Conservation (phyloP, 2,113 vertebrate genomes). For the Stegastes partitus region DNA sequence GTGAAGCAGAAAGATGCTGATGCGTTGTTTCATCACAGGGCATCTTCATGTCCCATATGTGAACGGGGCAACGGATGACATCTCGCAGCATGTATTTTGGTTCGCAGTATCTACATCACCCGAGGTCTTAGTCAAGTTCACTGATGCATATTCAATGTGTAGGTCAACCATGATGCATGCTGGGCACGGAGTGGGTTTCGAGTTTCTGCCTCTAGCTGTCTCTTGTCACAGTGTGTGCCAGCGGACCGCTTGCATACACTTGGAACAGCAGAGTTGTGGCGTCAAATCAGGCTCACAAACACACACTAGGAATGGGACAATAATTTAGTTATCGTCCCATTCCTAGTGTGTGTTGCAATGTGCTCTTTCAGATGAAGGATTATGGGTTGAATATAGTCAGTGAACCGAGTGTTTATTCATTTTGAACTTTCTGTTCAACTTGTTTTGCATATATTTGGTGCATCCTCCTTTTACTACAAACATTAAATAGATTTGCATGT, state of each 20-base stretch:
- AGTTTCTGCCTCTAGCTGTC: constrained; percentile 63
- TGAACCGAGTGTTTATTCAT: too few relatives aligned
- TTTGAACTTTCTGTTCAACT: background rate
- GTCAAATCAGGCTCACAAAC: background rate
- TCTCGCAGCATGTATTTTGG: constrained; percentile 36
- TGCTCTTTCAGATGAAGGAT: background rate
- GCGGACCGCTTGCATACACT: constrained; percentile 10
- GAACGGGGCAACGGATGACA: constrained; percentile 4
- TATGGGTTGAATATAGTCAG: background rate
- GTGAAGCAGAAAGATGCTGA: constrained; percentile 14
- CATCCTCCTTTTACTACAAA: background rate
- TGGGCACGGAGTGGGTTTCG: constrained; percentile 38
- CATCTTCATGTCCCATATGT: background rate
- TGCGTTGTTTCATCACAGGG: constrained; percentile 22
- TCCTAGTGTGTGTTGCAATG: background rate
- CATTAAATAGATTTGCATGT: too few relatives aligned
- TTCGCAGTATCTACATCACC: constrained; percentile 39
- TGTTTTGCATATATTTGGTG: background rate
- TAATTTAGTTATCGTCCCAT: background rate
- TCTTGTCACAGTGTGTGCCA: constrained; percentile 44
- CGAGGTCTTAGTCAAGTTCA: constrained; percentile 47
- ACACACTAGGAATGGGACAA: background rate
- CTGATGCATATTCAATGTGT: constrained; percentile 73
- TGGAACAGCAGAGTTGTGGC: background rate
- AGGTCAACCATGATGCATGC: constrained; percentile 75